A percentile compares a stretch with the other conserved stretches of the same genome.
phyloP scores from a whole-genome alignment of 92 coral and sea anemone species.

The Isaurus tuberculatus region DNA sequence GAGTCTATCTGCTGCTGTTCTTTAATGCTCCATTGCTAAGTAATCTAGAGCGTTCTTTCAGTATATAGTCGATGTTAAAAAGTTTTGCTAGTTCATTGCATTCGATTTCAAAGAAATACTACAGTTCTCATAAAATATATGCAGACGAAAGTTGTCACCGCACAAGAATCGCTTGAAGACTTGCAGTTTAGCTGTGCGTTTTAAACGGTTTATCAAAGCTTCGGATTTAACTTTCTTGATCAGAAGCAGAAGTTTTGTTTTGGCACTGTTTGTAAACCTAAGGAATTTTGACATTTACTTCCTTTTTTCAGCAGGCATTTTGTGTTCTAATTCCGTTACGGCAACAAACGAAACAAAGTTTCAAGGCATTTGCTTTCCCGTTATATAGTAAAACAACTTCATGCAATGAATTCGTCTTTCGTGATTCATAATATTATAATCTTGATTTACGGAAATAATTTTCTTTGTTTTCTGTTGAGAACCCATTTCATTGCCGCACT shows the following conservation, averaged over 20 bases:
- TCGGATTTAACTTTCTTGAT: neutral
- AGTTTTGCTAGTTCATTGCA: neutral
- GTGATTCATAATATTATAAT: neutral
- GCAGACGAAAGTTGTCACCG: neutral
- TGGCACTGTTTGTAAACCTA: neutral
- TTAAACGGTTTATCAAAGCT: neutral
- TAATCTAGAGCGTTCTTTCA: neutral
- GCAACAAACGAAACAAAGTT: neutral
- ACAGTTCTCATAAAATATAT: neutral
- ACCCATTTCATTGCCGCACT: conserved; percentile 11
- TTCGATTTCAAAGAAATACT: neutral
- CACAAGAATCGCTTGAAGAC: neutral
- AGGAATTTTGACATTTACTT: neutral
- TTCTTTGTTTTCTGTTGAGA: neutral
- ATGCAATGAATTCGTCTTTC: neutral
- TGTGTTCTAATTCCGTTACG: neutral
- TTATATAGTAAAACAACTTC: neutral
- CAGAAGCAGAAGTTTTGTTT: neutral
- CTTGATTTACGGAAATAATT: neutral
- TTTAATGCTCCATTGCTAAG: neutral
- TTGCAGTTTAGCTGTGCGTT: neutral
- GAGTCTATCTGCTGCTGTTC: conserved; percentile 34
- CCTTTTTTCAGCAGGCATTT: neutral
- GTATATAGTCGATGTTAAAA: neutral
- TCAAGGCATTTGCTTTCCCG: neutral